Base-by-base conservation (phyloP, 2,888 invertebrate species). In the Alitta virens region DNA sequence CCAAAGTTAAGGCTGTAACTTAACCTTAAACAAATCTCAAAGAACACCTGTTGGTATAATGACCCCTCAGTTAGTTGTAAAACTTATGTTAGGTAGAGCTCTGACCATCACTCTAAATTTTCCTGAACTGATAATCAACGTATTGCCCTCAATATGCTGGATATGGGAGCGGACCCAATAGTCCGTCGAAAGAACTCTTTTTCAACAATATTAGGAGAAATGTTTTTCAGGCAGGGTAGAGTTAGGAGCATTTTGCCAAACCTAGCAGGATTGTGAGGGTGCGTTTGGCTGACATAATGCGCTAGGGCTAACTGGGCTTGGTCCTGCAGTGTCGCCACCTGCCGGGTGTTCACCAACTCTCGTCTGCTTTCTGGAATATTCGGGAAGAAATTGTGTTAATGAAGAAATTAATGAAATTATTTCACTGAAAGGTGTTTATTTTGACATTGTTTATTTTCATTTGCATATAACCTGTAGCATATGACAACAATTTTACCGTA, bases 251-350 rank as follows among this genome's bases (percentile, higher is more conserved):
- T 66, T 40, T 70, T 70, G 2, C 69, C 69, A 56, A 71, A 71
- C 25, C 69, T 56, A 1, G 71, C 68, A 1, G 68, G 69, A 50
- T 63, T 67, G 42, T 68, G 64, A 12, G 64, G 65, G 23, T 66
- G 63, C 2, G 58, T 50, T 51, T 70, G 67, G 23, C 64, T 59
- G n/a, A 68, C 68, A 66, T 72, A 72, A 59, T 71, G 72, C 25
- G 69, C 69, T 18, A 72, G 66, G 0, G 72, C 68, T 14, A 72
- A 60, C 56, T 72, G 72, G 7, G 70, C 66, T 50, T 72, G 72
- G 50, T 72, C 72, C 56, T 67, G 70, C 1, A 71, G 60, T 1
- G 65, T 60, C 27, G 71, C 70, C 16, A 67, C 62, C 43, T 64
- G 67, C 12, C 46, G 59, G 14, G 53, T 52, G 38, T 71, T 67